phyloP scores from a whole-genome alignment of 2,888 invertebrate species.

The Linnaemya vulpina region DNA sequence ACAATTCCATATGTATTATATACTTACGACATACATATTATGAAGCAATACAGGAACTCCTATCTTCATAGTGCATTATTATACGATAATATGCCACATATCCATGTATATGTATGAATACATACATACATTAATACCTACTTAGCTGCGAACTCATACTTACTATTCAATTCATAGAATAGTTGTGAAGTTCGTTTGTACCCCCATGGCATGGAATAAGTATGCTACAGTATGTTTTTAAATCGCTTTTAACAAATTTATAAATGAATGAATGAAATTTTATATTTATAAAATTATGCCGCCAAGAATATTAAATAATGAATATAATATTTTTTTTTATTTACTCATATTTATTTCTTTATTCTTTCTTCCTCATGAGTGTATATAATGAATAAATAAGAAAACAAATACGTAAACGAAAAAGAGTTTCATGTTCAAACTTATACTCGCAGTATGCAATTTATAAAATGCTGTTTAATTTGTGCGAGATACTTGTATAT shows the following conservation, averaged over 20 bases:
- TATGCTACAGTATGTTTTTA: not conserved
- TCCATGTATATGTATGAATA: not conserved
- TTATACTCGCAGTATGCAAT: not conserved
- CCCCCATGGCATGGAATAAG: slow-evolving; percentile 18
- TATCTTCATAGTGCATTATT: slow-evolving; percentile 8
- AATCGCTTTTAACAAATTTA: slow-evolving; percentile 26
- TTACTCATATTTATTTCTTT: slow-evolving; percentile 15
- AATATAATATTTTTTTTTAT: slow-evolving; percentile 50
- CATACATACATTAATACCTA: not conserved
- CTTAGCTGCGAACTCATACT: not conserved
- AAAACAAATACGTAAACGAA: not conserved
- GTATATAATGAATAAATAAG: slow-evolving; percentile 7
- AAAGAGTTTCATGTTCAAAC: not conserved
- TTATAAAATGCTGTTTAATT: slow-evolving; percentile 22
- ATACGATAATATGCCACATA: not conserved
- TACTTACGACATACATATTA: not conserved
- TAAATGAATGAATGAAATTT: slow-evolving; percentile 55
- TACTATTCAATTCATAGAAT: slow-evolving; percentile 29
- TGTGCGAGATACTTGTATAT: not conserved
- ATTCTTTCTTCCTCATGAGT: slow-evolving; percentile 15
- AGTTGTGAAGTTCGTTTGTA: slow-evolving; percentile 25
- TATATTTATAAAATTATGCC: slow-evolving; percentile 52
- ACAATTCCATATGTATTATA: slow-evolving; percentile 38
- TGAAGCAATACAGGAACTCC: slow-evolving; percentile 46
- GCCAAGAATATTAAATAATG: slow-evolving; percentile 69